These are phyloP conservation scores for Bombus superbus DNA, from an alignment of 1,140 invertebrate genomes.

Conservation along the genomic window DNA sequence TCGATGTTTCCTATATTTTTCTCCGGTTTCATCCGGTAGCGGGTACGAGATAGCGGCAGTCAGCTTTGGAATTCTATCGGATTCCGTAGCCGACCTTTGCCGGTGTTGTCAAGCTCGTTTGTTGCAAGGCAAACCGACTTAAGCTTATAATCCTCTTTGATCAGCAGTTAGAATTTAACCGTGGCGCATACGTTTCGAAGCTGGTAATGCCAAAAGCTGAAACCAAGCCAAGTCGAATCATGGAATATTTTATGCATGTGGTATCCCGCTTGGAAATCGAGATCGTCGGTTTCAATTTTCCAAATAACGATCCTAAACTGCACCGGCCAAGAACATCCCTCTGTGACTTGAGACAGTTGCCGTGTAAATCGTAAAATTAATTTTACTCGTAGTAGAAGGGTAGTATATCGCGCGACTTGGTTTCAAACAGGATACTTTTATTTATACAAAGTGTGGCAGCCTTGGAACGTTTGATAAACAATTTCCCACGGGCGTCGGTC, in stretches of 20 bases:
- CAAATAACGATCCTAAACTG: slow-evolving; percentile 54
- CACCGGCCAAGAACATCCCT: neutral
- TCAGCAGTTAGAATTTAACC: slow-evolving; percentile 54
- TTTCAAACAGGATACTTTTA: neutral
- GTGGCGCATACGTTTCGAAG: slow-evolving; percentile 48
- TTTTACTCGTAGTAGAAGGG: too few relatives aligned
- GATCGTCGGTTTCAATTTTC: slow-evolving; percentile 47
- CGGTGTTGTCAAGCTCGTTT: neutral
- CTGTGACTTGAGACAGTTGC: slow-evolving; percentile 12
- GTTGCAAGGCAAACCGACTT: slow-evolving; percentile 25
- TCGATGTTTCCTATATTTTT: neutral
- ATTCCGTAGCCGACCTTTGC: neutral
- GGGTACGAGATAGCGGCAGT: neutral
- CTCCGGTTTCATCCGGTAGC: neutral
- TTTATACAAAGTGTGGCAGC: neutral
- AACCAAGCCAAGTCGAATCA: slow-evolving; percentile 53
- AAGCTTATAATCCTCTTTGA: slow-evolving; percentile 57
- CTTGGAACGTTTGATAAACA: slow-evolving; percentile 47
- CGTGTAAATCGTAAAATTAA: slow-evolving; percentile 13
- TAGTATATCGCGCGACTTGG: neutral
- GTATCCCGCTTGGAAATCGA: slow-evolving; percentile 28
- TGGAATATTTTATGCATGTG: slow-evolving; percentile 58
- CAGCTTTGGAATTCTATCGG: neutral
- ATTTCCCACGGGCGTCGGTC: neutral
- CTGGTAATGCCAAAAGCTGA: slow-evolving; percentile 55